These are phyloP conservation scores for Chaetogeoica ovagalla DNA, from an alignment of 2,888 invertebrate species.

Conservation along the genomic window DNA sequence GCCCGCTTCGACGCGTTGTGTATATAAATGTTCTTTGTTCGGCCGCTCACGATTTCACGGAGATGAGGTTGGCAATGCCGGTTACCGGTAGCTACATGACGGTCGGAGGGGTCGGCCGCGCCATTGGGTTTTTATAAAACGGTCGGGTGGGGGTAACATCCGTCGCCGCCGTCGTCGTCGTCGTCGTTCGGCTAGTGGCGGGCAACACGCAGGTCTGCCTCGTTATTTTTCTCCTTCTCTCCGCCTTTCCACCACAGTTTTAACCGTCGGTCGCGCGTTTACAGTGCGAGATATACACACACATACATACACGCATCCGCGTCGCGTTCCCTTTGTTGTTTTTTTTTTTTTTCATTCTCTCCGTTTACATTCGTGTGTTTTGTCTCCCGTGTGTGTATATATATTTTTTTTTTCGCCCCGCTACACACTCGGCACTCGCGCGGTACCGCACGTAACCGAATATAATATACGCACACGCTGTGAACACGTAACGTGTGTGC, in stretches of 20 bases:
- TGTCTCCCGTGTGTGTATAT: constrained; percentile 16
- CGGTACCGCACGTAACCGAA: constrained; percentile 42
- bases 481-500: constrained; percentile 43
- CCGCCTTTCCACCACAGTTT: constrained; percentile 52
- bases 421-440: constrained; percentile 28
- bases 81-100: constrained; percentile 48
- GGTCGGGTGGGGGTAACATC: constrained; percentile 59
- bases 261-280: constrained; percentile 51
- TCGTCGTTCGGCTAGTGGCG: constrained; percentile 56
- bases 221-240: constrained; percentile 53
- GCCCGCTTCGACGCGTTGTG: neutral
- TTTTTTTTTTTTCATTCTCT: too few species aligned
- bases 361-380: constrained; percentile 11
- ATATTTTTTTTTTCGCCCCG: constrained; percentile 41
- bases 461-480: constrained; percentile 39
- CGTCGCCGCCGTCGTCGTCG: constrained; percentile 60
- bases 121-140: constrained; percentile 59
- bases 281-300: constrained; percentile 48
- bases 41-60: constrained; percentile 49
- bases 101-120: constrained; percentile 54
- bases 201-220: constrained; percentile 53
- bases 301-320: constrained; percentile 52
- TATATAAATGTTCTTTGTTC: constrained; percentile 52
- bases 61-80: constrained; percentile 53
- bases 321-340: constrained; percentile 52